Evolutionary conservation across 2,888 invertebrate genomes (phyloP), one percentile per base, ranked within the genome.

Genomic region (Tryphoninae sp.): DNA sequence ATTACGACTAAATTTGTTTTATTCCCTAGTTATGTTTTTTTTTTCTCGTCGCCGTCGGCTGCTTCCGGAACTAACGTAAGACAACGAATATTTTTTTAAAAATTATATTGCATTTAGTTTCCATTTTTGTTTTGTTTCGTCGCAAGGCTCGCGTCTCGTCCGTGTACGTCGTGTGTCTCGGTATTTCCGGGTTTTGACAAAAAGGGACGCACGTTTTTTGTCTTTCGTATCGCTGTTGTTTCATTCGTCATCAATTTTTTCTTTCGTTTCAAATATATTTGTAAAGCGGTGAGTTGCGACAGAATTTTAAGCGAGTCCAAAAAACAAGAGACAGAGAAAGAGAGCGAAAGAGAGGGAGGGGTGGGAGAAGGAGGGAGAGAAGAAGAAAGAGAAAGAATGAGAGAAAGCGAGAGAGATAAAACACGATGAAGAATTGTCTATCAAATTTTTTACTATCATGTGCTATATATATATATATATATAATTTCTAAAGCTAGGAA

Each of bases 11-110:
- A 8, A 59, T 58, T 22, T 55, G 51, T 67, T 33, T 55, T 71
- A 71, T 71, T 42, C 42, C 23, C 69, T 71, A 71, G 42, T 71
- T 71, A 71, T 59, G 69, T 71, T 71, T 71, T 58, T 19, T 71
- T 71, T 71, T 42, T 71, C 68, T 68, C 53, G 68, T 68, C 33
- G 68, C 13, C 9, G 33, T 68, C 68, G 68, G 11, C 22, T 68
- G 68, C 16, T 55, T 68, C 9, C 33, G 33, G 33, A 16, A 59
- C 13, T 45, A 13, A 19, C 19, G 19, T 19, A 19, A 13, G 13
- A 45, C 33, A 33, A 33, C 33, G 33, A 45, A 45, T 13, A 45
- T 45, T 45, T 13, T 13, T 2, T 8, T 8, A 49, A 40, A 62
- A 62, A 62, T 49, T 61, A 51, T 61, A 33, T 13, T 42, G 13